Evolutionary conservation across 2,113 vertebrate genomes (phyloP).

Genomic region (Rhombomys opimus): DNA sequence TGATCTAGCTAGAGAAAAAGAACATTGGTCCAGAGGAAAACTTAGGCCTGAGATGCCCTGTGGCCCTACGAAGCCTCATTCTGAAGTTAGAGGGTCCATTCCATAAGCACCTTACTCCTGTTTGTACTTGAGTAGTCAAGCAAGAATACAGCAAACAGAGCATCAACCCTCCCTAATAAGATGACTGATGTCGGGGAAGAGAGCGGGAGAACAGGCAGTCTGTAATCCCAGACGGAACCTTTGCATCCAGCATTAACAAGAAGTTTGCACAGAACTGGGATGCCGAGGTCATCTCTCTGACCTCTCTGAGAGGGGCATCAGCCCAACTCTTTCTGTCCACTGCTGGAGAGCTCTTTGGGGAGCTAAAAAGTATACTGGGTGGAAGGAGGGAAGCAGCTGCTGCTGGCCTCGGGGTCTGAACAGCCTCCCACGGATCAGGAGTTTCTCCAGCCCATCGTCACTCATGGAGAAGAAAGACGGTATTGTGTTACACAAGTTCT

Average conservation of each 20-base stretch:
- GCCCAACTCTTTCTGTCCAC: neutral
- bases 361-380: neutral
- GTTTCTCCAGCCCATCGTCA: constrained; percentile 3
- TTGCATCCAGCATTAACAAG: neutral
- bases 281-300: neutral
- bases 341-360: neutral
- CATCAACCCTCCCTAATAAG: neutral
- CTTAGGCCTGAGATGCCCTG: neutral
- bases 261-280: neutral
- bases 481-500: neutral
- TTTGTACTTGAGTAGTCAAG: neutral
- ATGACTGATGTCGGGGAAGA: neutral
- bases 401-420: constrained; percentile 1
- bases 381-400: neutral
- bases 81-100: neutral
- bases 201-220: neutral
- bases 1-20: neutral
- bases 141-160: neutral
- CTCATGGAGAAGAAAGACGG: neutral
- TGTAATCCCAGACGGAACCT: constrained; percentile 14
- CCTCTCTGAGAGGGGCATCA: too few species aligned
- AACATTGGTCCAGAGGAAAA: neutral
- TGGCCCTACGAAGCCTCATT: neutral
- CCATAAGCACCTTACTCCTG: neutral
- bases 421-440: constrained; percentile 4